phyloP scores from a whole-genome alignment of 1,140 invertebrate genomes.

The Aradophagus sp. region DNA sequence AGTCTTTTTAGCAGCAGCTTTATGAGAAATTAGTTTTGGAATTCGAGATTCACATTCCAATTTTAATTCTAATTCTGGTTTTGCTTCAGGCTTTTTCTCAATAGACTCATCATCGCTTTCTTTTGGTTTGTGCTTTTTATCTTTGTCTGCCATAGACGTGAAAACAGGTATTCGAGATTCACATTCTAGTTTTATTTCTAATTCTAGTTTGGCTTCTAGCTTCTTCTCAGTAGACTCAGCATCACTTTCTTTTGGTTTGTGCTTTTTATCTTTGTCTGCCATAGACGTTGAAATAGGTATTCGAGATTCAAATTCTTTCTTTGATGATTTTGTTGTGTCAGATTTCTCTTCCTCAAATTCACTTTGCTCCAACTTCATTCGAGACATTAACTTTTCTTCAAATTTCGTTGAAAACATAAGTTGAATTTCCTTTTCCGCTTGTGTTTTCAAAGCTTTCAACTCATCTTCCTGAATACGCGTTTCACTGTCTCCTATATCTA shows the following conservation, averaged over 20 bases:
- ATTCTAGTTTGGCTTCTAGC: background rate
- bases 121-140: conserved; percentile 55
- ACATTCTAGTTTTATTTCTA: conserved; percentile 56
- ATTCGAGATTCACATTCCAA: conserved; percentile 66
- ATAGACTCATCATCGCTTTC: conserved; percentile 35
- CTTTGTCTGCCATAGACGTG: no score
- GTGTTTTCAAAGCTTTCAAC: conserved; percentile 45
- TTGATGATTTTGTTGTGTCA: conserved; percentile 33
- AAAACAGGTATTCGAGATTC: conserved; percentile 69
- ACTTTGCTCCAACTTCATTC: conserved; percentile 27
- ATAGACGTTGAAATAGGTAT: conserved; percentile 65
- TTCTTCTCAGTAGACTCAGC: conserved; percentile 32
- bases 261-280: conserved; percentile 58
- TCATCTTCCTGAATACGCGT: conserved; percentile 26
- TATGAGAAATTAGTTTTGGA: conserved; percentile 60
- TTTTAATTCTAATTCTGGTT: conserved; percentile 20
- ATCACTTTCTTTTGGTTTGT: conserved; percentile 41
- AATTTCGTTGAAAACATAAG: conserved; percentile 49
- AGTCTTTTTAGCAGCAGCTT: conserved; percentile 39
- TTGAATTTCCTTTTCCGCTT: conserved; percentile 54
- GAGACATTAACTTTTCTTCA: conserved; percentile 47
- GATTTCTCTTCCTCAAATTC: conserved; percentile 25
- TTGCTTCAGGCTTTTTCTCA: conserved; percentile 10
- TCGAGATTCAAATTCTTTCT: conserved; percentile 63
- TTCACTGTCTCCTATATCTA: conserved; percentile 2